Base-by-base conservation (phyloP, 92 coral and sea anemone species). In the Pocillopora meandrina region DNA sequence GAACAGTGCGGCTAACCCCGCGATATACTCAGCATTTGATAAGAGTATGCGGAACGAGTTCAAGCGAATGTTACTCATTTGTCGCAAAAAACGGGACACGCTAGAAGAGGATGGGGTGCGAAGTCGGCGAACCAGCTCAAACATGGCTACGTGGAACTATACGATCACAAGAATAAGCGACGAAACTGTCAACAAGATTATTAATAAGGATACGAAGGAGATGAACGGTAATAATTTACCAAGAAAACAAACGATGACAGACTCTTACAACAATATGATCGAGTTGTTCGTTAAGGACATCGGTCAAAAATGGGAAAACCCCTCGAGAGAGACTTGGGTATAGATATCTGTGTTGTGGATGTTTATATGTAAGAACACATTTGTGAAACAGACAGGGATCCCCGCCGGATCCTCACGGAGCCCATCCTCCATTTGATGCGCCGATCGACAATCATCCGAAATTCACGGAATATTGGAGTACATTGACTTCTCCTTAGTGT, bases 1-100 rank as follows among this genome's bases (percentile, higher is more conserved):
- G 10, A 93, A 93, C 83, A 92, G 98, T 80, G 82, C 92, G 33
- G 87, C 80, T 15, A 94, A 94, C 56, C 98, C 95, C 0, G 92
- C 77, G 13, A 92, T 94, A 76, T 94, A 94, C 76, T 89, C 98
- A 21, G 81, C 90, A 10, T 87, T 93, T 9, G 98, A 94, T 60
- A 92, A 82, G 42, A 83, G 78, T 31, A 83, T 94, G 49, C 86
- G 90, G 15, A 75, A 82, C 14, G 90, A 90, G 61, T 91, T 87
- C 34, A 72, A 76, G 60, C 57, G 65, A 69, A 69, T 90, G 15
- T 86, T 65, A 21, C 47, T 35, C 64, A 17, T 69, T 67, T 90
- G 93, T 71, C 63, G 70, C 17, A 68, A 77, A 62, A 76, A 86
- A 68, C 60, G 56, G 2, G 74, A 11, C 12, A 34, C n/a, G 12